Conservation (phyloP, 2,888 invertebrate species). For the Hydriomena furcata region DNA sequence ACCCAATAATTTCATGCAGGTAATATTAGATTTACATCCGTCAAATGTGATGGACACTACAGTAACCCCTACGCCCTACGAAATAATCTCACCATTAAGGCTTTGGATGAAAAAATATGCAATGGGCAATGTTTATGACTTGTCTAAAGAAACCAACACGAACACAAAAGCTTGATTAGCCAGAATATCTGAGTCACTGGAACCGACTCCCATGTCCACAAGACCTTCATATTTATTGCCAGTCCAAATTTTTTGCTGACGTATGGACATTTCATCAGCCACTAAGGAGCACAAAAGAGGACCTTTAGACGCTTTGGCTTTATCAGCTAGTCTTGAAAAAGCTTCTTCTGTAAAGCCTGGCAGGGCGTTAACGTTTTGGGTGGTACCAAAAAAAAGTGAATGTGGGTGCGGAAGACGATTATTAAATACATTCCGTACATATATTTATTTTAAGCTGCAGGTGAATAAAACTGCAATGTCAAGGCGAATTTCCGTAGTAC, state of each 20-base stretch:
- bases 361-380: background rate
- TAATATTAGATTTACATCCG: constrained; percentile 25
- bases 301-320: constrained; percentile 3
- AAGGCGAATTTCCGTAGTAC: background rate
- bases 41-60: constrained; percentile 19
- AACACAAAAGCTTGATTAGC: constrained; percentile 34
- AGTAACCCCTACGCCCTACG: background rate
- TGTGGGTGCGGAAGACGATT: background rate
- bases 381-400: background rate
- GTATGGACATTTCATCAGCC: constrained; percentile 35
- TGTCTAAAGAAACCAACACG: constrained; percentile 13
- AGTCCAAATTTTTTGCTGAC: constrained; percentile 32
- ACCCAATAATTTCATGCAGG: constrained; percentile 18
- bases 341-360: constrained; percentile 8
- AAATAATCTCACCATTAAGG: constrained; percentile 1
- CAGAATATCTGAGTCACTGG: constrained; percentile 17
- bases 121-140: constrained; percentile 5
- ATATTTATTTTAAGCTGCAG: background rate
- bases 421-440: background rate
- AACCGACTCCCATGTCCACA: constrained; percentile 20
- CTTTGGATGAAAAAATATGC: constrained; percentile 12
- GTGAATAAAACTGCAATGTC: constrained; percentile 1
- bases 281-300: constrained; percentile 10
- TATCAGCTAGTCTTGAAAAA: constrained; percentile 2
- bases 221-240: constrained; percentile 27